Base-by-base conservation (phyloP, 2,888 invertebrate species). In the Athrips mouffetella region DNA sequence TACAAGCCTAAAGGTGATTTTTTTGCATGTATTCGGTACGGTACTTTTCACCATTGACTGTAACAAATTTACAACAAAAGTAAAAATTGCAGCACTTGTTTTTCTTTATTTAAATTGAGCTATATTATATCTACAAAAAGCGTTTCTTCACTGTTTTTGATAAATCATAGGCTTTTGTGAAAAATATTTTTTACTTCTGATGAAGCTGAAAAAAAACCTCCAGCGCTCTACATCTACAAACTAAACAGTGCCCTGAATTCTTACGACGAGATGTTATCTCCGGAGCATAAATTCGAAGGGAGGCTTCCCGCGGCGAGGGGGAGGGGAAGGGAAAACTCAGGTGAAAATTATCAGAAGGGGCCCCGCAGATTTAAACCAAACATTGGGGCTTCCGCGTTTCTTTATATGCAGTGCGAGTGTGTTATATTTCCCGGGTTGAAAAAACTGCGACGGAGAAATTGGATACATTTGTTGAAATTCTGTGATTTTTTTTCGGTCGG, bases 271-370 rank as follows among this genome's bases (percentile, higher is more conserved):
- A 83, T 80, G 76, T 70, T 84, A 86, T 85, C 86, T 76, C 59
- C 55, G 62, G 67, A 67, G 69, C 77, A 84, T 86, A 85, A 86
- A 86, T 87, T 78, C 69, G 66, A 58, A 46, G 66, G 66, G 69
- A 71, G 66, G 65, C 57, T 60, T 55, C 61, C 54, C 55, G 58
- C 59, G 60, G 64, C 25, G 20, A 3, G 64, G 27, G 50, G 60
- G 63, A 56, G 69, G 67, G 66, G 59, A 59, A 53, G 50, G 57
- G 37, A n/a, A n/a, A n/a, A 56, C 70, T 64, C 87, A 88, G 87
- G 87, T 88, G 87, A 86, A 81, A 87, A 88, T 88, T 85, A 85
- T 85, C 83, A 80, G 70, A 67, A 74, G 80, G 80, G 82, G 76
- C 54, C 57, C 57, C 65, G n/a, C 81, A 76, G 81, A 82, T 81